Base-by-base conservation (phyloP, 2,113 vertebrate species). In the Rhagologus leucostigma region DNA sequence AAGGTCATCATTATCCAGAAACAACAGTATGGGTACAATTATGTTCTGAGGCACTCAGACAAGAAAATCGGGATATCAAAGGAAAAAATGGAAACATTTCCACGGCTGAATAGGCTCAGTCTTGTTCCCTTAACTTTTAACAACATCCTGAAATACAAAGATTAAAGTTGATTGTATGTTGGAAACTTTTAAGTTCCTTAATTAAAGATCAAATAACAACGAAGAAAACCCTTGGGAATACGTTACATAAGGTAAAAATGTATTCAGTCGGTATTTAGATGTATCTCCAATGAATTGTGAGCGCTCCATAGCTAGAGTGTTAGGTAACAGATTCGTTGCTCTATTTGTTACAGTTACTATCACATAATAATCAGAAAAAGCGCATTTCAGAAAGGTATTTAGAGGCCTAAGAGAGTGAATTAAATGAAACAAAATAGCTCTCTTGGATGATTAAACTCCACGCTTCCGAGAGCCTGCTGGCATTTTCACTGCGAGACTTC, bases 1-100 rank as follows among this genome's bases (percentile, higher is more conserved):
- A 90, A 96, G 93, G 47, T 95, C 92, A 59, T 93, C 52, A 76
- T 52, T 57, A 84, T 90, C 86, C 74, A 97, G 91, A 78, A 97
- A 95, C 9, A 56, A 92, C 35, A 94, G 32, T 50, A 91, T 89
- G 35, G 47, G 46, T 59, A 91, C 74, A 64, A 56, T 70, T 75
- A 92, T 12, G 20, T 78, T 84, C 41, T 96, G n/a, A 35, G 95
- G 87, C 71, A 83, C 84, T 84, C 18, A 20, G 89, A 94, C 13
- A 13, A 97, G 80, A 49, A 95, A 97, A 87, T 94, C 4, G 11
- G 30, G 67, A 74, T 53, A 44, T 52, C 78, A 74, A 29, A 85
- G 46, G 22, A 59, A 84, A 84, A 83, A 67, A 69, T 35, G 16
- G 44, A 86, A 81, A 89, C 30, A 20, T 16, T 69, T 84, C 11